Evolutionary conservation across 2,113 vertebrate species (phyloP).

Genomic region (Rhizomys pruinosus): DNA sequence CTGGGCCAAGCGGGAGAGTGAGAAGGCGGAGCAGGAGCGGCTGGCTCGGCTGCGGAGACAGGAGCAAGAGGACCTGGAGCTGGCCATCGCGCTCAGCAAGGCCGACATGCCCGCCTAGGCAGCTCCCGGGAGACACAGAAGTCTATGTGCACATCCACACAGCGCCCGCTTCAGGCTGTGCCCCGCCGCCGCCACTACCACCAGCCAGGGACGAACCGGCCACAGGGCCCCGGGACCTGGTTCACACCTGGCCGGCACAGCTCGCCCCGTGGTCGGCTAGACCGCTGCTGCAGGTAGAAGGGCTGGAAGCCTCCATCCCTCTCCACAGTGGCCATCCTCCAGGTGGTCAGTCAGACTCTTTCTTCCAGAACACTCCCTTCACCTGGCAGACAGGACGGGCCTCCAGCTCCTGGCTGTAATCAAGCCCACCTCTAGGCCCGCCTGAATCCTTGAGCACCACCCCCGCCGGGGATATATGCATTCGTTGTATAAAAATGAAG

Average conservation of each 20-base stretch:
- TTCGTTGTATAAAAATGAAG: slow-evolving; percentile 59
- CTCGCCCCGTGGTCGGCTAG: not conserved
- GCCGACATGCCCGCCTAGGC: slow-evolving; percentile 96
- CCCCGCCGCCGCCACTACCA: slow-evolving; percentile 61
- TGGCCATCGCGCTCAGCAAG: slow-evolving; percentile 99
- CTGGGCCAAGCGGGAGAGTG: slow-evolving; percentile 98
- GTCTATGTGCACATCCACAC: not conserved
- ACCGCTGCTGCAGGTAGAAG: too few relatives aligned
- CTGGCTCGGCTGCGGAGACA: slow-evolving; percentile 94
- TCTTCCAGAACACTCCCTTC: not conserved
- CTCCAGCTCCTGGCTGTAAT: not conserved
- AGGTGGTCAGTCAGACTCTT: not conserved
- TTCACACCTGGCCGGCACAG: not conserved
- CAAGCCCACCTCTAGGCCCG: not conserved
- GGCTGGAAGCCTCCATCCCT: not conserved
- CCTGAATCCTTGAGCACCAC: not conserved
- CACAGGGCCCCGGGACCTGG: slow-evolving; percentile 27
- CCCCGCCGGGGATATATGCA: slow-evolving; percentile 10
- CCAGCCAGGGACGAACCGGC: slow-evolving; percentile 45
- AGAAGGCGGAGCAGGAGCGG: slow-evolving; percentile 95
- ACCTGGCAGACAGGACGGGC: not conserved
- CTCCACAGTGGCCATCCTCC: not conserved
- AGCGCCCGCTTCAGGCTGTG: slow-evolving; percentile 7
- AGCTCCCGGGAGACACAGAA: not conserved
- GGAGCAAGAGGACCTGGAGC: slow-evolving; percentile 98